These are phyloP conservation scores for Notocelia uddmanniana DNA, from an alignment of 2,888 invertebrate species.

Conservation along the genomic window DNA sequence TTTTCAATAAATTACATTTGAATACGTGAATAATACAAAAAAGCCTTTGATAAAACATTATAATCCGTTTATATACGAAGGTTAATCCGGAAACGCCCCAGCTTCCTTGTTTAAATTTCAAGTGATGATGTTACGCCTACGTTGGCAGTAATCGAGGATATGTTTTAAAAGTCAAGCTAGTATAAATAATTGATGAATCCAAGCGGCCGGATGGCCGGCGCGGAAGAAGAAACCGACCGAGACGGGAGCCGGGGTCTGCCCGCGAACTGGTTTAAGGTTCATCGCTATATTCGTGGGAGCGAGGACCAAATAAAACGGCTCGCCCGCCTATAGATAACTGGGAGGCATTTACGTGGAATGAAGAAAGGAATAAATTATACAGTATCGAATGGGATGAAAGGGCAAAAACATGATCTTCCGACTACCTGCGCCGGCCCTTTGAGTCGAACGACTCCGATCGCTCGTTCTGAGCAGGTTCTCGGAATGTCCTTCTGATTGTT, in stretches of 20 bases:
- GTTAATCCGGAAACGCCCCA: slow-evolving; percentile 49
- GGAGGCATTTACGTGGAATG: slow-evolving; percentile 60
- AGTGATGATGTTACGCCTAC: slow-evolving; percentile 60
- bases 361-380: slow-evolving; percentile 63
- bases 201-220: slow-evolving; percentile 56
- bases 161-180: slow-evolving; percentile 66
- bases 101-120: slow-evolving; percentile 56
- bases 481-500: slow-evolving; percentile 59
- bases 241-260: slow-evolving; percentile 65
- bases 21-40: slow-evolving; percentile 32
- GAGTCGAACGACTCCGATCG: slow-evolving; percentile 53
- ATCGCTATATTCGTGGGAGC: slow-evolving; percentile 68
- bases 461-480: slow-evolving; percentile 61
- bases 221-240: slow-evolving; percentile 75
- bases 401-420: slow-evolving; percentile 62
- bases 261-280: slow-evolving; percentile 61
- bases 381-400: slow-evolving; percentile 62
- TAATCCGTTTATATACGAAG: slow-evolving; percentile 47
- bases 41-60: slow-evolving; percentile 16
- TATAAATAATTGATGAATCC: slow-evolving; percentile 75
- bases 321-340: slow-evolving; percentile 54
- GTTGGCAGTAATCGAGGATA: slow-evolving; percentile 54
- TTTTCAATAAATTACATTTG: slow-evolving; percentile 17
- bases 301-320: slow-evolving; percentile 60
- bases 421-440: slow-evolving; percentile 65